Percentiles rank a stretch among this genome's conserved stretches.
Conservation (phyloP, 2,888 invertebrate genomes). For the Nowickia ferox region DNA sequence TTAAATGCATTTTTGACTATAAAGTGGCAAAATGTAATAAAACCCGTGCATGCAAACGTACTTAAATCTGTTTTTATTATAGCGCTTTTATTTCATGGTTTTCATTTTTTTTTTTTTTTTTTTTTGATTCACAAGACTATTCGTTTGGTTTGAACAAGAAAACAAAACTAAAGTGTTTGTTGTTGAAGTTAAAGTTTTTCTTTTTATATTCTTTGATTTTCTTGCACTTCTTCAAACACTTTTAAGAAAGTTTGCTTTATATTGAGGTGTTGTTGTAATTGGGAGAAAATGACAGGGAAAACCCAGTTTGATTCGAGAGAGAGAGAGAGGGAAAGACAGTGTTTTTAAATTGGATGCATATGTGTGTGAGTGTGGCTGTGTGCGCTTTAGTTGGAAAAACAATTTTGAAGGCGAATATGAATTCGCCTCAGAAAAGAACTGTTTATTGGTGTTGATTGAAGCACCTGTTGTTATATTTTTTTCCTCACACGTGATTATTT, state of each 20-base stretch:
- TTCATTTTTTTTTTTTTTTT: conserved; percentile 6
- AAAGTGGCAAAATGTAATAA: not conserved
- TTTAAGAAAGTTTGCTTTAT: conserved; percentile 55
- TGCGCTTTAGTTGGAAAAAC: not conserved
- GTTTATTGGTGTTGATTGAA: conserved; percentile 12
- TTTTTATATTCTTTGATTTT: conserved; percentile 45
- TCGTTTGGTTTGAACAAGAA: conserved; percentile 60
- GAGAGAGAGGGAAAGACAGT: not conserved
- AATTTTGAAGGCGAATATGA: conserved; percentile 27
- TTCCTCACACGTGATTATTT: conserved; percentile 60
- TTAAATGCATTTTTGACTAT: conserved; percentile 24
- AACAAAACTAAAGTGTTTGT: conserved; percentile 60
- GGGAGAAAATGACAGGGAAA: conserved; percentile 12
- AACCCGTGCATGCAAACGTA: conserved; percentile 56
- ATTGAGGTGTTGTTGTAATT: conserved; percentile 22
- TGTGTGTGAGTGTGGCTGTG: not conserved
- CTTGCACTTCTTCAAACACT: conserved; percentile 34
- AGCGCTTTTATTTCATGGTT: conserved; percentile 16
- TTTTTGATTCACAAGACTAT: conserved; percentile 31
- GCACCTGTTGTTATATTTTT: conserved; percentile 65
- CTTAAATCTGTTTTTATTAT: conserved; percentile 44
- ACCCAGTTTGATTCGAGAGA: not conserved
- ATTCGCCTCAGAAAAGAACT: conserved; percentile 38
- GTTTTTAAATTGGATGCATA: not conserved
- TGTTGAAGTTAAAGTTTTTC: conserved; percentile 48